phyloP scores from a whole-genome alignment of 1,140 invertebrate genomes.

The Drosophila lowei region DNA sequence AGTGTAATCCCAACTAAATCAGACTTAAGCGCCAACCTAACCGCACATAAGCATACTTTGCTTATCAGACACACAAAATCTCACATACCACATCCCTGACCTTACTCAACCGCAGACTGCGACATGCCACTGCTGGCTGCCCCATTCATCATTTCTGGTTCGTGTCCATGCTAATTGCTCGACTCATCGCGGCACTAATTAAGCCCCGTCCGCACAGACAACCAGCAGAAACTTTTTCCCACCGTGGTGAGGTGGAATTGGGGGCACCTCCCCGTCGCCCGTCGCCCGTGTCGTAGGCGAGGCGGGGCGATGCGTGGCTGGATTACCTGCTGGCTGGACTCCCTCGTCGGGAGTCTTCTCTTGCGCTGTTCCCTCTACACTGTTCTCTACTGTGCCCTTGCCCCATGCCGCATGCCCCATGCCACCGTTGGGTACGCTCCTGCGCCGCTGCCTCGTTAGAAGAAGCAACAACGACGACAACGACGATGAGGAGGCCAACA shows the following conservation, averaged over 20 bases:
- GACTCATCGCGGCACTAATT: conserved; percentile 43
- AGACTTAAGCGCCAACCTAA: background rate
- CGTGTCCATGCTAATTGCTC: conserved; percentile 52
- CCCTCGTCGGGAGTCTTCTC: conserved; percentile 28
- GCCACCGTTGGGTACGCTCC: conserved; percentile 29
- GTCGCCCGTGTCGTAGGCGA: background rate
- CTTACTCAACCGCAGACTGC: too few species aligned
- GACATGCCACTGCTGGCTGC: too few species aligned
- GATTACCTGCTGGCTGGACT: conserved; percentile 60
- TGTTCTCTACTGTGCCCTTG: background rate
- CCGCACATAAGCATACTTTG: too few species aligned
- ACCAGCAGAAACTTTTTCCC: conserved; percentile 14
- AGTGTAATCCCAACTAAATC: too few species aligned
- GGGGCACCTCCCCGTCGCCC: background rate
- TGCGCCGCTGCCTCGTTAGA: conserved; percentile 54
- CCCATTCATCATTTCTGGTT: conserved; percentile 39
- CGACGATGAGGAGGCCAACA: conserved; percentile 45
- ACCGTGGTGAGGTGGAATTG: background rate
- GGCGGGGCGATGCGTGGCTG: conserved; percentile 55
- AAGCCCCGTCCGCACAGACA: conserved; percentile 33
- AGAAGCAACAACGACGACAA: conserved; percentile 30
- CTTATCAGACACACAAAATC: too few species aligned
- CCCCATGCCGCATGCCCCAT: background rate
- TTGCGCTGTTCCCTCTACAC: conserved; percentile 3
- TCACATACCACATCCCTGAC: too few species aligned